These are phyloP conservation scores for Takifugu ocellatus DNA, from an alignment of 2,797 vertebrate species.

Conservation along the genomic window DNA sequence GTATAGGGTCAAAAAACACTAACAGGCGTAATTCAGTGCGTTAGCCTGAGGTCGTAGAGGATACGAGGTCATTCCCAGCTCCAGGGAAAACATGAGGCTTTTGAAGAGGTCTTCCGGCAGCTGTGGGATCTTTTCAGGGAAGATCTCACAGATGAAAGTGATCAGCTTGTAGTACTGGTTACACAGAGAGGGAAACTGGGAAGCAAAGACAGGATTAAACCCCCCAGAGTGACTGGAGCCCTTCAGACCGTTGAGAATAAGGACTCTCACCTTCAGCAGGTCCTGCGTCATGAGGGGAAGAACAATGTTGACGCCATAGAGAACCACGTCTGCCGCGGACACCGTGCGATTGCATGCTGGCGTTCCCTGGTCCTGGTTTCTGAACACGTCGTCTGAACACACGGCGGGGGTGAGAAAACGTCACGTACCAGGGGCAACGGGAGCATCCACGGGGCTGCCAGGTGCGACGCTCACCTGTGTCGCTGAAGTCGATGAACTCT, in stretches of 20 bases:
- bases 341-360: conserved; percentile 83
- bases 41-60: conserved; percentile 64
- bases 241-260: not conserved
- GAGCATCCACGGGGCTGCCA: too few species aligned
- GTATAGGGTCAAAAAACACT: not conserved
- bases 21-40: too few species aligned
- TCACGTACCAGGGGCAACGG: not conserved
- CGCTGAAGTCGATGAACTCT: conserved; percentile 99
- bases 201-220: conserved; percentile 22
- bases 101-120: conserved; percentile 98
- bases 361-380: conserved; percentile 91
- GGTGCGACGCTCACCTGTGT: conserved; percentile 82
- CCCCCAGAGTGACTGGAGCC: not conserved
- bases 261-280: conserved; percentile 87
- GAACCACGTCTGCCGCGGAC: conserved; percentile 95
- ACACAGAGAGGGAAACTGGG: conserved; percentile 96
- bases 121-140: conserved; percentile 98
- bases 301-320: conserved; percentile 96
- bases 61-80: conserved; percentile 99
- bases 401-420: not conserved
- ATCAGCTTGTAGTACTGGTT: conserved; percentile 99
- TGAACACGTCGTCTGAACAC: conserved; percentile 89
- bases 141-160: conserved; percentile 99
- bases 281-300: conserved; percentile 98
- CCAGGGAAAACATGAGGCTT: conserved; percentile 97